These are phyloP conservation scores for Gibbula magus DNA, from an alignment of 2,888 invertebrate genomes.

Conservation along the genomic window DNA sequence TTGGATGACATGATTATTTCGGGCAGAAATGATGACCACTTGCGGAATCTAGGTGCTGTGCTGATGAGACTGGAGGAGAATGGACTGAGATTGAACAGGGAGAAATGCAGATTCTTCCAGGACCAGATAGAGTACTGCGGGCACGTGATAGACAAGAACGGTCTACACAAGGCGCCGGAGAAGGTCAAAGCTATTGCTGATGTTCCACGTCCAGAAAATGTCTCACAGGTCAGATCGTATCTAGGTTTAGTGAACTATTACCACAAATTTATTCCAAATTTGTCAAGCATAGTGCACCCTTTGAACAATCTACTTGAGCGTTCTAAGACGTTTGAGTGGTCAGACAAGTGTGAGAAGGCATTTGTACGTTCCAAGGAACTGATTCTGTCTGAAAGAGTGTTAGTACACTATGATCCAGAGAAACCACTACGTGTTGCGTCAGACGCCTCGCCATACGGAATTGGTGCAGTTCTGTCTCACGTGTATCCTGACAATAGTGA, in stretches of 20 bases:
- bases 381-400: neutral
- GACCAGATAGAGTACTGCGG: conserved; percentile 36
- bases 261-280: too few species aligned
- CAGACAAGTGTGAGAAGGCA: neutral
- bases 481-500: neutral
- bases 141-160: conserved; percentile 37
- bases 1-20: too few species aligned
- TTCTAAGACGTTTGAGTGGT: neutral
- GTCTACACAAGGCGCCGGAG: conserved; percentile 33
- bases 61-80: neutral
- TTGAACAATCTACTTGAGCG: neutral
- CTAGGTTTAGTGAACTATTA: neutral
- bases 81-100: neutral
- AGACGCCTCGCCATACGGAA: neutral
- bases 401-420: neutral
- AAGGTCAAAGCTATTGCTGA: conserved; percentile 28
- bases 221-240: neutral
- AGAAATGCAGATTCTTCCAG: too few species aligned
- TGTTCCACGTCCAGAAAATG: neutral
- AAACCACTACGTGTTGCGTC: neutral
- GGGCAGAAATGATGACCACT: too few species aligned
- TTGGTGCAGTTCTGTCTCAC: too few species aligned
- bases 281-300: neutral
- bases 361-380: neutral
- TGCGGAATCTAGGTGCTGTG: too few species aligned